phyloP scores from a whole-genome alignment of 1,140 invertebrate genomes.

The Arion vulgaris region DNA sequence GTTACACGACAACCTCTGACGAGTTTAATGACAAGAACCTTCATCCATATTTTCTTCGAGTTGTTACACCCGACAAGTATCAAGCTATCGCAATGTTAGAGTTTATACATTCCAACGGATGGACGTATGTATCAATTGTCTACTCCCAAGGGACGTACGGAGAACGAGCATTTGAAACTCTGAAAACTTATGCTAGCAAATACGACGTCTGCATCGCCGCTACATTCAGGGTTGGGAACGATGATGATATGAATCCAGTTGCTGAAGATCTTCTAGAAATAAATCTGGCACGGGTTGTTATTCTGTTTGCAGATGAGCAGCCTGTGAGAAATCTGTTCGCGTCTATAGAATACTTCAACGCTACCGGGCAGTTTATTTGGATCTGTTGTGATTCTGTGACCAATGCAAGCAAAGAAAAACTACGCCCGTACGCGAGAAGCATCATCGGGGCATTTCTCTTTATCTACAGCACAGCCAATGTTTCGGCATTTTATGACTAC shows the following conservation, averaged over 20 bases:
- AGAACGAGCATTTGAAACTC: slow-evolving; percentile 63
- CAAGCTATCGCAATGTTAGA: slow-evolving; percentile 81
- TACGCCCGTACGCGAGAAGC: neutral
- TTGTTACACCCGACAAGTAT: slow-evolving; percentile 49
- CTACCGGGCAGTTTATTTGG: slow-evolving; percentile 22
- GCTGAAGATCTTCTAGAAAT: neutral
- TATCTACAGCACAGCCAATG: slow-evolving; percentile 5
- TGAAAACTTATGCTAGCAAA: neutral
- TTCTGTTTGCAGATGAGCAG: neutral
- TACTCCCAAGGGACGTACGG: slow-evolving; percentile 81
- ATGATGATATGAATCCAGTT: neutral
- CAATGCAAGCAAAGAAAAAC: neutral
- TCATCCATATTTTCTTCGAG: slow-evolving; percentile 53
- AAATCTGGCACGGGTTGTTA: neutral
- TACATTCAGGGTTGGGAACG: neutral
- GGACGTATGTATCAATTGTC: slow-evolving; percentile 82
- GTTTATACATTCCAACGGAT: slow-evolving; percentile 78
- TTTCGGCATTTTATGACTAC: slow-evolving; percentile 24
- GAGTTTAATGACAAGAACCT: slow-evolving; percentile 45
- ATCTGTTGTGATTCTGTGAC: slow-evolving; percentile 2
- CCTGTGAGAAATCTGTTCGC: neutral
- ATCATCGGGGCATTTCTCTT: slow-evolving; percentile 8
- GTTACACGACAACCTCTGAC: slow-evolving; percentile 46
- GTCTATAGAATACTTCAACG: neutral
- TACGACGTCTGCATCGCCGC: slow-evolving; percentile 8